Percentiles rank a stretch among this genome's conserved stretches.
Conservation (phyloP, 2,888 invertebrate genomes). For the Dioctria rufipes region DNA sequence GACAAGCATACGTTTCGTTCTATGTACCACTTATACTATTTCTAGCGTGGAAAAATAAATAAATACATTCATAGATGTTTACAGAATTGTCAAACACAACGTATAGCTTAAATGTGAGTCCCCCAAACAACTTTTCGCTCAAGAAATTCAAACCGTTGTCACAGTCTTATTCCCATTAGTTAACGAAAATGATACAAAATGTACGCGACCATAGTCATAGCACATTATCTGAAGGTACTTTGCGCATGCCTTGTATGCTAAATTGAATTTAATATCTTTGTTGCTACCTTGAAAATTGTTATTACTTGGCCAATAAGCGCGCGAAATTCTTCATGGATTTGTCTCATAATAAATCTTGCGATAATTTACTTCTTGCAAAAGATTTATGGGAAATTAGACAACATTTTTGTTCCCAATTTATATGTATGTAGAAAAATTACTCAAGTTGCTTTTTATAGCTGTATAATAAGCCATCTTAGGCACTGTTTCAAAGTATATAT, state of each 20-base stretch:
- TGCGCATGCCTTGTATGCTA: neutral
- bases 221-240: neutral
- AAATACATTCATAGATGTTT: slow-evolving; percentile 13
- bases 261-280: neutral
- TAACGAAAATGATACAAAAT: too few relatives aligned
- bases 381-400: neutral
- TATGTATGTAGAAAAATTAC: too few relatives aligned
- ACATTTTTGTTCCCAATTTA: neutral
- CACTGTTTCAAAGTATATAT: too few relatives aligned
- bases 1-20: neutral
- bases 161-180: neutral
- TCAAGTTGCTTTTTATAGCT: too few relatives aligned
- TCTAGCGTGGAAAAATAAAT: neutral
- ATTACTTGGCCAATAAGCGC: neutral
- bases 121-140: neutral
- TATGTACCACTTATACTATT: neutral
- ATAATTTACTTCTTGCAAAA: slow-evolving; percentile 2
- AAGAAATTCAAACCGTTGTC: neutral
- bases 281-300: neutral
- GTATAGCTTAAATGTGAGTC: neutral
- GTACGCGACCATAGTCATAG: too few relatives aligned
- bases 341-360: neutral
- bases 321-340: neutral
- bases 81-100: slow-evolving; percentile 29
- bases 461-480: too few relatives aligned